These are phyloP conservation scores for Xiphophorus couchianus DNA, from an alignment of 2,113 vertebrate genomes.

Conservation along the genomic window DNA sequence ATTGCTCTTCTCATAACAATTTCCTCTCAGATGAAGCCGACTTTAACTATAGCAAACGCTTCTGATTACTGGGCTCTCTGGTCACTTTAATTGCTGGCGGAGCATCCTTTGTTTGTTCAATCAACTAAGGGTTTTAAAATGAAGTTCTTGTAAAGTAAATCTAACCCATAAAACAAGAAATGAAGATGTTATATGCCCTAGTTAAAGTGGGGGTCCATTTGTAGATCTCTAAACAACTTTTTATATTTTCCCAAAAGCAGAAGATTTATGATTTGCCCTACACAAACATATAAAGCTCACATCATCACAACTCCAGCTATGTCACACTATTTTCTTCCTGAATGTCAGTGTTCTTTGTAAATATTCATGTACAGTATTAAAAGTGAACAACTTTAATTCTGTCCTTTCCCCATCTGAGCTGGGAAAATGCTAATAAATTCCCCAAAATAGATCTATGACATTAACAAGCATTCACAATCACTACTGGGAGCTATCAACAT, in stretches of 20 bases:
- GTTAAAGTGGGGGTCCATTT: background rate
- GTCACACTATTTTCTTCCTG: constrained; percentile 29
- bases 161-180: no score
- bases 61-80: constrained; percentile 14
- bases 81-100: constrained; percentile 7
- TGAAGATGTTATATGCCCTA: background rate
- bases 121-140: constrained; percentile 2
- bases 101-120: constrained; percentile 8
- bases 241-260: constrained; percentile 4
- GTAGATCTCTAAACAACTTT: background rate
- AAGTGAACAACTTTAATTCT: constrained; percentile 50
- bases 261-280: constrained; percentile 2
- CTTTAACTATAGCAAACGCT: constrained; percentile 28
- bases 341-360: constrained; percentile 61
- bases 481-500: constrained; percentile 53
- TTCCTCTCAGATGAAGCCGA: constrained; percentile 32
- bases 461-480: constrained; percentile 52
- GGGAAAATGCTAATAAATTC: constrained; percentile 64
- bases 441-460: constrained; percentile 66
- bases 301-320: constrained; percentile 41
- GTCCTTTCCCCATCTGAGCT: constrained; percentile 45
- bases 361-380: constrained; percentile 68
- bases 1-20: constrained; percentile 16
- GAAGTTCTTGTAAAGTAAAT: no score
- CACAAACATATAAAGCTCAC: constrained; percentile 12